phyloP scores from a whole-genome alignment of 2,888 invertebrate genomes.

The Alviniconcha strummeri region DNA sequence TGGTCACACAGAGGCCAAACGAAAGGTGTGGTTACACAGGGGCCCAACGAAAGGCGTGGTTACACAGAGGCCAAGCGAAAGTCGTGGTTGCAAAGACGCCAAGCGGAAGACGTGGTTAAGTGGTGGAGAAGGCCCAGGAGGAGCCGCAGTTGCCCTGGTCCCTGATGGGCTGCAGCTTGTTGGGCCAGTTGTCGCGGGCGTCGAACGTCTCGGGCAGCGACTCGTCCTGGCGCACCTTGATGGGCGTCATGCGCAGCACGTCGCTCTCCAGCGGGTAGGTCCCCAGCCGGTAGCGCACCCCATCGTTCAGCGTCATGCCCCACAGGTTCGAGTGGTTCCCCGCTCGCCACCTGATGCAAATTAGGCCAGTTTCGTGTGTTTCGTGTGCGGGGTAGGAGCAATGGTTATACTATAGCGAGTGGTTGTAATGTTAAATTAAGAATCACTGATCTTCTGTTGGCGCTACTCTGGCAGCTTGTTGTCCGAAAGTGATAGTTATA shows the following conservation, averaged over 20 bases:
- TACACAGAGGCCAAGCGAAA: slow-evolving; percentile 45
- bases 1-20: no score
- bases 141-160: slow-evolving; percentile 86
- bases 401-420: background rate
- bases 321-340: slow-evolving; percentile 88
- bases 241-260: slow-evolving; percentile 65
- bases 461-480: no score
- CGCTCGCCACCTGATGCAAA: slow-evolving; percentile 82
- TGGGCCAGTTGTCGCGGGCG: slow-evolving; percentile 84
- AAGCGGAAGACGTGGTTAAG: slow-evolving; percentile 62
- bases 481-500: no score
- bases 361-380: background rate
- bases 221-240: slow-evolving; percentile 53
- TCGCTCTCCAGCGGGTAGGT: slow-evolving; percentile 78
- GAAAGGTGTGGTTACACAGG: no score
- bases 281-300: slow-evolving; percentile 85
- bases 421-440: no score
- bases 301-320: slow-evolving; percentile 88
- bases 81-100: no score
- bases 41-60: no score
- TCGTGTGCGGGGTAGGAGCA: background rate
- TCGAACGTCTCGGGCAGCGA: slow-evolving; percentile 83
- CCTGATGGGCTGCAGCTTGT: slow-evolving; percentile 80
- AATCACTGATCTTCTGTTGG: no score
- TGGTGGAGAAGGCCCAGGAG: slow-evolving; percentile 94